These are phyloP conservation scores for Cryptomyrus ogoouensis DNA, from an alignment of 2,113 vertebrate species.

Conservation along the genomic window DNA sequence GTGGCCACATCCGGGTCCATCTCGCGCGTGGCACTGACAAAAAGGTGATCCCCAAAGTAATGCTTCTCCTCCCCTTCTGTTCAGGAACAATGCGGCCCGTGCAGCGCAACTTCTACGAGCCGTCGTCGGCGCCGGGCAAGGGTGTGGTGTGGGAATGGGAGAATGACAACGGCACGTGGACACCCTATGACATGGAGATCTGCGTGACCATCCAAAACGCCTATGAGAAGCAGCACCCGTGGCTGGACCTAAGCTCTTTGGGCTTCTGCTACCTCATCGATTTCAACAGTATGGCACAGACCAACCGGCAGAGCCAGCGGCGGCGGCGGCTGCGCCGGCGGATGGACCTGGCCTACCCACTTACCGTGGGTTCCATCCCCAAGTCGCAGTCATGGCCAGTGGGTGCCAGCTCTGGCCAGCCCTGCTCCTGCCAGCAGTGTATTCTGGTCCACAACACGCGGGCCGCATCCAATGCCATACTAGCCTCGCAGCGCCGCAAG, in stretches of 20 bases:
- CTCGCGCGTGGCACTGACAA: not conserved
- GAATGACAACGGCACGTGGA: constrained; percentile 85
- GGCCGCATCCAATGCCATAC: constrained; percentile 88
- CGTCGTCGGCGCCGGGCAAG: constrained; percentile 87
- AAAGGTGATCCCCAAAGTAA: not conserved
- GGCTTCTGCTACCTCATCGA: constrained; percentile 95
- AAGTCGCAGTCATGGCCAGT: constrained; percentile 97
- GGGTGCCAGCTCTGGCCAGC: constrained; percentile 79
- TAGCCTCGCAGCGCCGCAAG: constrained; percentile 86
- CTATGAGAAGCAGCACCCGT: constrained; percentile 97
- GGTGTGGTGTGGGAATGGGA: constrained; percentile 98
- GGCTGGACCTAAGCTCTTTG: constrained; percentile 90
- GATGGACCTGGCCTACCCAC: constrained; percentile 92
- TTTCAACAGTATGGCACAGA: constrained; percentile 94
- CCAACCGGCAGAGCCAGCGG: constrained; percentile 88
- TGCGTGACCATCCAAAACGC: constrained; percentile 96
- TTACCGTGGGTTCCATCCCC: constrained; percentile 92
- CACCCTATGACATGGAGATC: constrained; percentile 93
- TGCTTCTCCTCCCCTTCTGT: not conserved
- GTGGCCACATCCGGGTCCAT: not conserved
- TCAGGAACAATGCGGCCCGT: constrained; percentile 89
- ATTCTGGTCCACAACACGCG: constrained; percentile 90
- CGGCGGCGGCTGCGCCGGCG: constrained; percentile 82
- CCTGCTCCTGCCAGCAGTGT: constrained; percentile 89
- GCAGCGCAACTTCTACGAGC: constrained; percentile 90